Conservation (phyloP, 2,113 vertebrate species). For the Columbina picui region DNA sequence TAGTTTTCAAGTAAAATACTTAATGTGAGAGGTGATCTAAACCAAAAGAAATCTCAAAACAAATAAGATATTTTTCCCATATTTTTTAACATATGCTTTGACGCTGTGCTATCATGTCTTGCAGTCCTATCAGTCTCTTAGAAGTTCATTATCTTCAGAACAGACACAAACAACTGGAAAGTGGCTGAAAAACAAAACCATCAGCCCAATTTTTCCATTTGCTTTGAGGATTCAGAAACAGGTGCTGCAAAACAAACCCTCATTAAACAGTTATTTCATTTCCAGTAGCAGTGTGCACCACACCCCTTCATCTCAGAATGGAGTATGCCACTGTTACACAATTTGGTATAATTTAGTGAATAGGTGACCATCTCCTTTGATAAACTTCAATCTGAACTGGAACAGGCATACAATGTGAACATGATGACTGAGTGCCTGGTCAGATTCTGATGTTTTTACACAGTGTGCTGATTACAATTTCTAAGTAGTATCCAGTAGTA, state of each 20-base stretch:
- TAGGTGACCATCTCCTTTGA: not conserved
- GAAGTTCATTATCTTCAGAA: constrained; percentile 36
- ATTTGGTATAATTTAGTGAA: not conserved
- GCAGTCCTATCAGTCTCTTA: not conserved
- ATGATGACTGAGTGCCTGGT: not conserved
- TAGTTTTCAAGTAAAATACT: not conserved
- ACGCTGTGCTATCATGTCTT: not conserved
- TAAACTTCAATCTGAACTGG: not conserved
- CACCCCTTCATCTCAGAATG: not conserved
- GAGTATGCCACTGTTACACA: not conserved
- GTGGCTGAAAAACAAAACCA: constrained; percentile 42
- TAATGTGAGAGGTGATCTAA: not conserved
- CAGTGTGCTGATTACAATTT: not conserved
- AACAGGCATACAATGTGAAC: not conserved
- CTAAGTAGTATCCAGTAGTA: not conserved
- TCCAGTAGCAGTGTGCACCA: not conserved
- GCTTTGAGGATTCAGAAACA: constrained; percentile 27
- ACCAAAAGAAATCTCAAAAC: not conserved
- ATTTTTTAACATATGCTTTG: not conserved
- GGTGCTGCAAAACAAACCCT: constrained; percentile 7
- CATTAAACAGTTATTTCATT: constrained; percentile 41
- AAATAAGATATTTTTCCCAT: not conserved
- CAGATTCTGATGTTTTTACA: not conserved
- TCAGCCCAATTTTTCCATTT: constrained; percentile 50
- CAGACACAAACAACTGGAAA: not conserved